Evolutionary conservation across 2,797 vertebrate species (phyloP).

Genomic region (Botia almorhae): DNA sequence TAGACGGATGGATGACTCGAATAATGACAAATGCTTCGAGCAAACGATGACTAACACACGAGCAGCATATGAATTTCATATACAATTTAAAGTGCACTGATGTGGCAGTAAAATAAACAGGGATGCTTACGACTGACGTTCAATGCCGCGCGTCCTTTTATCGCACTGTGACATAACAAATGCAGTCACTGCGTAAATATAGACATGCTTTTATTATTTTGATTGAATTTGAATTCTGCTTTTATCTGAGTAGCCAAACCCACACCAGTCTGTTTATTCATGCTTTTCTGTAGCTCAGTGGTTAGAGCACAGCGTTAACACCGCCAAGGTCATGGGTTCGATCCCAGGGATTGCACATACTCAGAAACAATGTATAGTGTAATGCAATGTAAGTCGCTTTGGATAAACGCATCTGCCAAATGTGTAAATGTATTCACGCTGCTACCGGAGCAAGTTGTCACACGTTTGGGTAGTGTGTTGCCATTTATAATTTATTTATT

Average conservation of each 20-base stretch:
- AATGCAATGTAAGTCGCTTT: too few species aligned
- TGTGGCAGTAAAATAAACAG: conserved; percentile 44
- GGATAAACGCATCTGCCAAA: too few species aligned
- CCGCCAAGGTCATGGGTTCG: too few species aligned
- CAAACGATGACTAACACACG: conserved; percentile 66
- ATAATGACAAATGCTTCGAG: conserved; percentile 66
- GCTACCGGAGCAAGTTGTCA: neutral
- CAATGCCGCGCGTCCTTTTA: neutral
- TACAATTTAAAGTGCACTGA: conserved; percentile 53
- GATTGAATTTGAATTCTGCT: neutral
- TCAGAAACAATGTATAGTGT: too few species aligned
- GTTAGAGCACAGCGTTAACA: too few species aligned
- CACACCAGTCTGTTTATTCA: neutral
- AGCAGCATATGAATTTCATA: conserved; percentile 53
- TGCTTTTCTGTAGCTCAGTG: neutral
- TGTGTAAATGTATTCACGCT: too few species aligned
- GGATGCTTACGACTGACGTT: conserved; percentile 21
- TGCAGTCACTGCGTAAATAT: neutral
- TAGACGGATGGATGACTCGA: conserved; percentile 58
- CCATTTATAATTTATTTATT: neutral
- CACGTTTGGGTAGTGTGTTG: neutral
- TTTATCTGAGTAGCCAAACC: conserved; percentile 7
- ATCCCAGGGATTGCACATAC: too few species aligned
- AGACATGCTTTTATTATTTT: neutral
- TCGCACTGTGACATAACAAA: neutral